Conservation (phyloP, 2,113 vertebrate genomes). For the Acanthisitta chloris region DNA sequence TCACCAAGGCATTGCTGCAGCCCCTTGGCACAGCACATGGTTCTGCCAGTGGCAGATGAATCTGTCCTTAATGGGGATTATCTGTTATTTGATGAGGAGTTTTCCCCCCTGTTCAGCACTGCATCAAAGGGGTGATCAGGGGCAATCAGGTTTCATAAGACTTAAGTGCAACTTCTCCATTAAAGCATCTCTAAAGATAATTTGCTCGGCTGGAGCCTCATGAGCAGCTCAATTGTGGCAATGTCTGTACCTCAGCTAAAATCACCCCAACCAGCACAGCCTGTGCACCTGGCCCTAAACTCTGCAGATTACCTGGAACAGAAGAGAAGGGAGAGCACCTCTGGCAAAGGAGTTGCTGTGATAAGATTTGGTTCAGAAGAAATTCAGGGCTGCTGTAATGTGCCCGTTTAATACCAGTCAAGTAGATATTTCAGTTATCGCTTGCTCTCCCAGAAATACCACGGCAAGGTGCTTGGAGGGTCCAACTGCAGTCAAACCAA, state of each 20-base stretch:
- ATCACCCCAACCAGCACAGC: not conserved
- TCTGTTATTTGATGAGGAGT: not conserved
- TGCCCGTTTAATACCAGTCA: not conserved
- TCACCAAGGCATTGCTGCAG: fast-evolving
- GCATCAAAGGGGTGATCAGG: not conserved
- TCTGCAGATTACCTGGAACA: not conserved
- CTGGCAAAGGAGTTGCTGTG: not conserved
- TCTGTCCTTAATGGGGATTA: not conserved
- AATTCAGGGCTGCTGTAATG: not conserved
- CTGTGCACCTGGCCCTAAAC: not conserved
- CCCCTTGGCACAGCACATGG: fast-evolving
- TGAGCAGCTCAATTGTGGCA: fast-evolving
- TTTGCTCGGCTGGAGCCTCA: not conserved
- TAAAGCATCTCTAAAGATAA: not conserved
- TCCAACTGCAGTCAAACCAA: not conserved
- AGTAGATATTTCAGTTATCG: not conserved
- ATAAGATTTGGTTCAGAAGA: not conserved
- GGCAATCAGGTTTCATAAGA: not conserved
- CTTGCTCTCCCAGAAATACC: not conserved
- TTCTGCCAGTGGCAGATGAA: not conserved
- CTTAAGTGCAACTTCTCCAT: not conserved
- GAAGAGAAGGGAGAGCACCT: not conserved
- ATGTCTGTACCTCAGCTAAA: not conserved
- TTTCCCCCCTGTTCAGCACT: not conserved
- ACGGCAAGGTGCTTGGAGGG: not conserved